Conservation (phyloP, 2,113 vertebrate genomes). For the Ailuropoda melanoleuca region DNA sequence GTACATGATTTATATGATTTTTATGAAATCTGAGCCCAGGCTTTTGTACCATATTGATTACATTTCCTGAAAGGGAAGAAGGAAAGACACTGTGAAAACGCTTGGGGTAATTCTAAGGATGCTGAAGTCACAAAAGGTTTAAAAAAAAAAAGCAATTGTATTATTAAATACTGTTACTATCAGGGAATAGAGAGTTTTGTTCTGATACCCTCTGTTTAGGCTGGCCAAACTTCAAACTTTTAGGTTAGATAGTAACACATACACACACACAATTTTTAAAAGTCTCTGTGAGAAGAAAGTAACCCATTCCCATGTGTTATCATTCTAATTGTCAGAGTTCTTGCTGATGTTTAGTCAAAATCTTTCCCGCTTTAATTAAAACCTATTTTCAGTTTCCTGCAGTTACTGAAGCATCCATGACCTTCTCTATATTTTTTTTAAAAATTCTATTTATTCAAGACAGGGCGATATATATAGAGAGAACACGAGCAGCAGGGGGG, state of each 20-base stretch:
- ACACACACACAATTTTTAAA: not conserved
- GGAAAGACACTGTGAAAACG: not conserved
- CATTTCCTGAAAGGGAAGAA: constrained; percentile 30
- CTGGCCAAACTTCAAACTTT: not conserved
- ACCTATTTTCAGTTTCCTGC: not conserved
- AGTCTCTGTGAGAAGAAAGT: not conserved
- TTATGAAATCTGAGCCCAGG: constrained; percentile 23
- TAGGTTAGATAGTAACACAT: not conserved
- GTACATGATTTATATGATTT: constrained; percentile 2
- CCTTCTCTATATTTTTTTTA: not conserved
- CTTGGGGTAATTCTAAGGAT: constrained; percentile 11
- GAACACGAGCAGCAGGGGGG: too few species aligned
- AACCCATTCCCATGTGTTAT: not conserved
- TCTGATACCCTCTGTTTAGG: not conserved
- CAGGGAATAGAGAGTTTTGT: not conserved
- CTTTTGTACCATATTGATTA: not conserved
- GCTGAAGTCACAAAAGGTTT: not conserved
- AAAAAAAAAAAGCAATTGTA: not conserved
- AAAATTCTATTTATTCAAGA: too few species aligned
- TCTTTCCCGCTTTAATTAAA: constrained; percentile 38
- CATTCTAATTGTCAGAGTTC: constrained; percentile 3
- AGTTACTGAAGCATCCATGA: not conserved
- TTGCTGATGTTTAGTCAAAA: not conserved
- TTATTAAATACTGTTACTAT: not conserved
- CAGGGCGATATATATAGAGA: too few species aligned